Percentiles rank a stretch among this genome's conserved stretches.
Conservation (phyloP, 2,797 vertebrate species). For the Loris lydekkerianus region DNA sequence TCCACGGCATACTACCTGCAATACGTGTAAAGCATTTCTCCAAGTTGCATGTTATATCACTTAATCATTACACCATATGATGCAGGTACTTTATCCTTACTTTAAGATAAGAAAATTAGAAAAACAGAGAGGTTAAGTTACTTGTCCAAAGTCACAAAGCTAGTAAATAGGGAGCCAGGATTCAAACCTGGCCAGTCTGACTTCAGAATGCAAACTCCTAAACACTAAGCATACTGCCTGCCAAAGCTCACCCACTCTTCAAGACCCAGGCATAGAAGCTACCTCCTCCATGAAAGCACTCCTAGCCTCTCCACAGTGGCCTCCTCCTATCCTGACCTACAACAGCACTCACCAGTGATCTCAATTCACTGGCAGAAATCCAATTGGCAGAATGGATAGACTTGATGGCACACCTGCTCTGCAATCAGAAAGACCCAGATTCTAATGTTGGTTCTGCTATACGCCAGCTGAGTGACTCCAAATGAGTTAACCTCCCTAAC, state of each 20-base stretch:
- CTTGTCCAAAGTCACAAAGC: neutral
- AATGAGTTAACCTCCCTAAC: neutral
- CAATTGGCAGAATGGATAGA: neutral
- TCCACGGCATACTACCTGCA: neutral
- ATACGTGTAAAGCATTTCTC: neutral
- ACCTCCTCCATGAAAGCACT: neutral
- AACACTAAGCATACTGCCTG: neutral
- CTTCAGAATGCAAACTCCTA: neutral
- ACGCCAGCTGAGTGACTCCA: neutral
- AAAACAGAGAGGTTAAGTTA: neutral
- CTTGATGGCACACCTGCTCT: neutral
- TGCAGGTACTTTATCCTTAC: neutral
- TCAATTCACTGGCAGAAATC: neutral
- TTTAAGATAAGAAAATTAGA: conserved; percentile 13
- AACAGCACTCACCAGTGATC: neutral
- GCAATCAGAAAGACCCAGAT: neutral
- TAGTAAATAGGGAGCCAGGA: neutral
- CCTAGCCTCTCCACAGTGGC: neutral
- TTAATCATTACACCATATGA: neutral
- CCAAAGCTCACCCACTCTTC: neutral
- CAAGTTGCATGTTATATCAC: neutral
- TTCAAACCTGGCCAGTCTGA: neutral
- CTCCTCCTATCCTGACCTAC: neutral
- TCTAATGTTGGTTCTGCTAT: neutral
- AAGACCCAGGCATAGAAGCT: neutral